These are phyloP conservation scores for Drosophila nr. fundita DNA, from an alignment of 2,888 invertebrate genomes.

Conservation along the genomic window DNA sequence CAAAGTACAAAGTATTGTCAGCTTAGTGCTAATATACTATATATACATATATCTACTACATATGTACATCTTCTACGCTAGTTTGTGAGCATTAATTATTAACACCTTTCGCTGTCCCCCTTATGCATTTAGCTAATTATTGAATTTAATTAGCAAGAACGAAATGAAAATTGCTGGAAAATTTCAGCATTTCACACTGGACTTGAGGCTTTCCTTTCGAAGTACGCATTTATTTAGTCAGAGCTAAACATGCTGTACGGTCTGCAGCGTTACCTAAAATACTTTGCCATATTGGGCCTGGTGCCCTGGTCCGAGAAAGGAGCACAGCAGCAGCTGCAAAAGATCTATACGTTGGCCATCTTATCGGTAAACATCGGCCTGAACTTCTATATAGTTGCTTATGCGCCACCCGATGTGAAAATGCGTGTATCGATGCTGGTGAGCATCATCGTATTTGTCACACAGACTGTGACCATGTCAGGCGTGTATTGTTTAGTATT, in stretches of 20 bases:
- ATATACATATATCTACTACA: background rate
- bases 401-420: conserved; percentile 31
- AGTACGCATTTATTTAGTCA: conserved; percentile 8
- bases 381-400: conserved; percentile 48
- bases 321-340: conserved; percentile 47
- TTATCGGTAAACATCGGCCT: conserved; percentile 41
- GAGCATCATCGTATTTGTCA: conserved; percentile 62
- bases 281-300: conserved; percentile 70
- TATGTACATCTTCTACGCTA: background rate
- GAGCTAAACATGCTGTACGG: conserved; percentile 59
- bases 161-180: conserved; percentile 15
- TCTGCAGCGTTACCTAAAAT: conserved; percentile 65
- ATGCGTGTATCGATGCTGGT: conserved; percentile 65
- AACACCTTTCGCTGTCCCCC: background rate
- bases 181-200: background rate
- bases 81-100: background rate
- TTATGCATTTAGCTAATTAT: conserved; percentile 41
- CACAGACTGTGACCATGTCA: conserved; percentile 55
- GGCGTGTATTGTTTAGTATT: conserved; percentile 16
- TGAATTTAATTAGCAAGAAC: conserved; percentile 23
- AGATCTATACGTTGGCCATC: conserved; percentile 60
- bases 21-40: background rate
- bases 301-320: conserved; percentile 63
- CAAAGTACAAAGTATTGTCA: background rate
- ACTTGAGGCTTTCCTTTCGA: background rate